Evolutionary conservation across 2,888 invertebrate species (phyloP).

Genomic region (Sphinx pinastri): DNA sequence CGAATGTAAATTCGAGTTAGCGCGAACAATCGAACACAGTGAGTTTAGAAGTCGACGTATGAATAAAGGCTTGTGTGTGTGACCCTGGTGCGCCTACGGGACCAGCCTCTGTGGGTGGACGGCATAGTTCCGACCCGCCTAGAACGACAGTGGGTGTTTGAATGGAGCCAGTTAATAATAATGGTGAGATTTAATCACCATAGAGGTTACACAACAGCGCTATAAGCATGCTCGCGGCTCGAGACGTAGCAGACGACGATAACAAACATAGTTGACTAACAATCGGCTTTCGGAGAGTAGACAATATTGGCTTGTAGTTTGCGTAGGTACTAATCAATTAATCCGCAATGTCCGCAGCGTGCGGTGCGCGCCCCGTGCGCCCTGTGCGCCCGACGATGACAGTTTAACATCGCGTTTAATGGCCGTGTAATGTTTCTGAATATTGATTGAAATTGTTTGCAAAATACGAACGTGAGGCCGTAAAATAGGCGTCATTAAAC

Average conservation of each 20-base stretch:
- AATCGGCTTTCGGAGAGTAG: constrained; percentile 62
- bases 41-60: constrained; percentile 74
- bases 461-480: constrained; percentile 5
- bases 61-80: constrained; percentile 76
- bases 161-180: constrained; percentile 84
- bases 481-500: constrained; percentile 9
- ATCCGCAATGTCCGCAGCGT: constrained; percentile 43
- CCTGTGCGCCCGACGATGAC: constrained; percentile 30
- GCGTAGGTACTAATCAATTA: constrained; percentile 68
- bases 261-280: constrained; percentile 72
- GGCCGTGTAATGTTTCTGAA: constrained; percentile 25
- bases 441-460: constrained; percentile 24
- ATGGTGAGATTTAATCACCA: constrained; percentile 84
- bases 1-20: constrained; percentile 77
- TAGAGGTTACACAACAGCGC: constrained; percentile 80
- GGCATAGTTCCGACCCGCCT: constrained; percentile 80
- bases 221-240: constrained; percentile 75
- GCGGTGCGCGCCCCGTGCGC: constrained; percentile 24
- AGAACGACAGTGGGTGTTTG: constrained; percentile 82
- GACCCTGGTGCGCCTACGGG: constrained; percentile 83
- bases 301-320: constrained; percentile 61
- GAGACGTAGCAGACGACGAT: constrained; percentile 64
- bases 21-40: constrained; percentile 77
- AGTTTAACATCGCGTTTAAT: constrained; percentile 38
- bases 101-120: constrained; percentile 81